Evolutionary conservation across 2,113 vertebrate genomes (phyloP).

Genomic region (Myotis brandtii): DNA sequence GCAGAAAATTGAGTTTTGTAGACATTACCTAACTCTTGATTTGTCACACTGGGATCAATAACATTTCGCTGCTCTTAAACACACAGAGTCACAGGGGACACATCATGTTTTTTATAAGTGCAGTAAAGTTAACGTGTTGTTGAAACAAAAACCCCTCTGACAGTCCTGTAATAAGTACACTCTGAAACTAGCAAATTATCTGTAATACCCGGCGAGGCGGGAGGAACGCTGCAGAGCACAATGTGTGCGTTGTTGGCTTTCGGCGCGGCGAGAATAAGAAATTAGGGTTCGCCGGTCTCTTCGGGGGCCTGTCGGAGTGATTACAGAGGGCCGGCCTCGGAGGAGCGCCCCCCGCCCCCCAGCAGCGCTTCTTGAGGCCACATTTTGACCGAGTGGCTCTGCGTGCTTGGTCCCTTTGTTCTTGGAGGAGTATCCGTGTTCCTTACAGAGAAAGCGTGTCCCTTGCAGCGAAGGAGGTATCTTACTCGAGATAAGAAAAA

Average conservation of each 20-base stretch:
- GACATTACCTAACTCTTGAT: slow-evolving; percentile 94
- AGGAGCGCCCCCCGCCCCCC: background rate
- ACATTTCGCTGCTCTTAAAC: slow-evolving; percentile 93
- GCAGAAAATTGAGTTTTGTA: slow-evolving; percentile 93
- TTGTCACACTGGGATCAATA: slow-evolving; percentile 94
- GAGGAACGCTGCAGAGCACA: slow-evolving; percentile 86
- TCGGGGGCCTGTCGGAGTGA: slow-evolving; percentile 66
- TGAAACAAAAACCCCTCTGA: slow-evolving; percentile 94
- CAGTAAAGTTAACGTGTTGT: slow-evolving; percentile 93
- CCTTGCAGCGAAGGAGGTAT: background rate
- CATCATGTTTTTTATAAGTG: slow-evolving; percentile 93
- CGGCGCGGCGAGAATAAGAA: slow-evolving; percentile 78
- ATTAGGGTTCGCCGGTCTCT: slow-evolving; percentile 74
- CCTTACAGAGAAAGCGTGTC: slow-evolving; percentile 40
- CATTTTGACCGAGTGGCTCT: slow-evolving; percentile 67
- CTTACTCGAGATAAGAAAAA: slow-evolving; percentile 55
- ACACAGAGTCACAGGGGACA: slow-evolving; percentile 91
- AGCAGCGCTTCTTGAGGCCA: slow-evolving; percentile 56
- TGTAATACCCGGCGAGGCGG: slow-evolving; percentile 89
- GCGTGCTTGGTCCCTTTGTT: slow-evolving; percentile 71
- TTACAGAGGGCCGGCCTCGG: slow-evolving; percentile 59
- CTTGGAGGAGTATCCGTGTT: slow-evolving; percentile 27
- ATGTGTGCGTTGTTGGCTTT: slow-evolving; percentile 83
- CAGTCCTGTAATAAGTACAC: slow-evolving; percentile 93
- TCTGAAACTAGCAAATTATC: slow-evolving; percentile 92